Percentiles rank a stretch among this genome's conserved stretches.
phyloP scores from a whole-genome alignment of 1,140 invertebrate genomes.

The Saccostrea cuccullata region DNA sequence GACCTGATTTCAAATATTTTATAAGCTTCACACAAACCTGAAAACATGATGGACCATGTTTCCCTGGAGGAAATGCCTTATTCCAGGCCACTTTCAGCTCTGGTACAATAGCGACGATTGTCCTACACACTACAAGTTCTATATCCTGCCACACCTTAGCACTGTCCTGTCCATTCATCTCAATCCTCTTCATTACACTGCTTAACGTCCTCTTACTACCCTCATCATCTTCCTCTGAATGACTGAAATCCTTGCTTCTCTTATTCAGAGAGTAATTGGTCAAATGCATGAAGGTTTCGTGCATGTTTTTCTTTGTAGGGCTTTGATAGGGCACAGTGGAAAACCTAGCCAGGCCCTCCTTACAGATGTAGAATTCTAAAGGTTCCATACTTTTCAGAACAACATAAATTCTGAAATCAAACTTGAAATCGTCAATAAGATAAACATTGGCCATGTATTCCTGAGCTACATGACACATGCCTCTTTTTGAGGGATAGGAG shows the following conservation, averaged over 20 bases:
- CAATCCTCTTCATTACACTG: slow-evolving; percentile 78
- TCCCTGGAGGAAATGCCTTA: slow-evolving; percentile 72
- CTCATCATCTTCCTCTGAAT: slow-evolving; percentile 77
- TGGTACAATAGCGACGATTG: slow-evolving; percentile 79
- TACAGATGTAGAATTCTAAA: slow-evolving; percentile 79
- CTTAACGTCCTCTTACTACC: slow-evolving; percentile 80
- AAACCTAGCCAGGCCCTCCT: slow-evolving; percentile 79
- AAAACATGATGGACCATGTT: slow-evolving; percentile 77
- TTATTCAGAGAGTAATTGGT: slow-evolving; percentile 82
- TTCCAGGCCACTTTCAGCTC: slow-evolving; percentile 79
- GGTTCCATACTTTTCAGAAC: slow-evolving; percentile 79
- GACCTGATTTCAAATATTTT: neutral
- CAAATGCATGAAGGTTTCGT: slow-evolving; percentile 80
- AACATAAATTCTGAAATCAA: slow-evolving; percentile 81
- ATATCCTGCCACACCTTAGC: slow-evolving; percentile 77
- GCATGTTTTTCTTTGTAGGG: slow-evolving; percentile 76
- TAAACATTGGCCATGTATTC: slow-evolving; percentile 80
- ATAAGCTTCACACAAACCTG: slow-evolving; percentile 72
- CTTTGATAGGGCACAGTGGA: slow-evolving; percentile 79
- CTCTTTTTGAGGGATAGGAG: slow-evolving; percentile 54
- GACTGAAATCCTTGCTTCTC: slow-evolving; percentile 77
- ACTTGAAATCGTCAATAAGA: slow-evolving; percentile 80
- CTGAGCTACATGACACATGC: slow-evolving; percentile 76
- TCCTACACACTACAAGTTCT: slow-evolving; percentile 79
- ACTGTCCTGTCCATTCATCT: slow-evolving; percentile 74